Base-by-base conservation (phyloP, 1,140 invertebrate species). In the Hirudo medicinalis region DNA sequence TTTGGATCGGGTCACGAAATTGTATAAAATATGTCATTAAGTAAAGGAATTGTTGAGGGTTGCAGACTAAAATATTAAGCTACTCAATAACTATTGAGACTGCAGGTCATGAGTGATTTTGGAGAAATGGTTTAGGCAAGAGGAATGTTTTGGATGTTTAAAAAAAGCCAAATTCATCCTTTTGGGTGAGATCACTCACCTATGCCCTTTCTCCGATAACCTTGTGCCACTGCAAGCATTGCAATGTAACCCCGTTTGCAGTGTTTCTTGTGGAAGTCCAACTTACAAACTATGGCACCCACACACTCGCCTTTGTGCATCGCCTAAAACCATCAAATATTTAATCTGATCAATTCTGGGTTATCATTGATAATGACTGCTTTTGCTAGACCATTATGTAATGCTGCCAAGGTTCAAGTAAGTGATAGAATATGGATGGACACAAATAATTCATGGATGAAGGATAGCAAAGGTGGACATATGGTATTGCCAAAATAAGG, bases 211-310 rank as follows among this genome's bases (percentile, higher is more conserved):
- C 97, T 92, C 76, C 96, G 87, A 83, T 92, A 96, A 78, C 92
- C 90, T 79, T 94, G 87, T 84, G 97, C 93, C 11, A 99, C 94
- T 54, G 95, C 96, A 78, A 99, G 84, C 96, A 99, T 99, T 27
- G 95, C 96, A 78, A 99, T 99, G 79, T 99, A 99, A 63, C 95
- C 96, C 80, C 94, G 86, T 22, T 43, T 54, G 76, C 90, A 87
- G 86, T 92, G 92, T 76, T 91, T 88, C 84, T 97, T 93, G 75
- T 82, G 79, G 78, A 92, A 86, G 84, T 97, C 94, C 80, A 97
- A 84, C 84, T 98, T 98, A 85, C 94, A 97, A 73, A 98, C 94
- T 80, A 98, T 97, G 78, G 94, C 94, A 82, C 94, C 94, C 76
- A 97, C 90, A 83, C 91, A 94, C 79, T 89, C 87, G 67, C 87